Evolutionary conservation across 2,113 vertebrate genomes (phyloP).

Genomic region (Noturus placidus): DNA sequence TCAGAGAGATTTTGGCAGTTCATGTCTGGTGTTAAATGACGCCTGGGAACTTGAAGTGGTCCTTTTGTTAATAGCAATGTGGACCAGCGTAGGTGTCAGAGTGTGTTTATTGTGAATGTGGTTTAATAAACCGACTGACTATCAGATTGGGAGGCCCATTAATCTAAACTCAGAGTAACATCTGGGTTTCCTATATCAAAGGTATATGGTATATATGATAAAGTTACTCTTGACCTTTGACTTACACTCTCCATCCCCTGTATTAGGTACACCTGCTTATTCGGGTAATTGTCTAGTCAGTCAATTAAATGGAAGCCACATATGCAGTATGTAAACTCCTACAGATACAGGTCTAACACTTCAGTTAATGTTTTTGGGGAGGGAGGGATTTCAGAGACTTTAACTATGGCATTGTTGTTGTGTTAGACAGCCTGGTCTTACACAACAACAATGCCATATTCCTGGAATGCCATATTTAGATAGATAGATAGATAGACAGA

Average conservation of each 20-base stretch:
- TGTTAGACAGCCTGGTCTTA: not conserved
- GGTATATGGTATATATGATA: not conserved
- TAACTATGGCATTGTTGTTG: not conserved
- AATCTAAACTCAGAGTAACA: not conserved
- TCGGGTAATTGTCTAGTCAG: not conserved
- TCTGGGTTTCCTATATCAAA: not conserved
- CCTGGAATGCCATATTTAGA: too few species aligned
- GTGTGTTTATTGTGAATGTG: constrained; percentile 4
- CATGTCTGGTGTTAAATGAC: constrained; percentile 59
- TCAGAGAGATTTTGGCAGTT: constrained; percentile 62
- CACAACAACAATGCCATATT: too few species aligned
- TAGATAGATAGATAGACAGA: too few species aligned
- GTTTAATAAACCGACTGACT: not conserved
- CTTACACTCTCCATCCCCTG: not conserved
- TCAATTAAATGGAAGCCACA: not conserved
- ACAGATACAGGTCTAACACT: not conserved
- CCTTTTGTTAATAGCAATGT: not conserved
- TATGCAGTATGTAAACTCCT: not conserved
- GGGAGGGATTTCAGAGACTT: not conserved
- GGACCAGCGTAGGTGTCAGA: not conserved
- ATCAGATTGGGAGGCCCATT: not conserved
- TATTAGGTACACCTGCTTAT: not conserved
- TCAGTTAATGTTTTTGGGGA: not conserved
- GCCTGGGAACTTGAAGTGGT: constrained; percentile 5
- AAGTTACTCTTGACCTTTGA: not conserved